Base-by-base conservation (phyloP, 2,888 invertebrate genomes). In the Omphaloscelis lunosa region DNA sequence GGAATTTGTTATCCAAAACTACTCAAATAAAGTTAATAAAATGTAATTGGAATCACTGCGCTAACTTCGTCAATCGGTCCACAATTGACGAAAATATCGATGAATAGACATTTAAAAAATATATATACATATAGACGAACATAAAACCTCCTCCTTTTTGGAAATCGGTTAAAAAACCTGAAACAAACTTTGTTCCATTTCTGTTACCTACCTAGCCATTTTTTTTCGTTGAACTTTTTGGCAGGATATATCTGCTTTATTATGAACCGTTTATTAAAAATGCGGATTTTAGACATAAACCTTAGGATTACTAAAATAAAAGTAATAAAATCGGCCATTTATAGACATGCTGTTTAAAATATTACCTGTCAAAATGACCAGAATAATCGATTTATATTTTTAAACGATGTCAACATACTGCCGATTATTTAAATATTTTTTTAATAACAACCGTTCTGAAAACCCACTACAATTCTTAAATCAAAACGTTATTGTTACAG, bases 311-410 rank as follows among this genome's bases (percentile, higher is more conserved):
- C 12, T 76, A 17, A 69, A 72, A 76, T 75, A 62, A 62, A 74
- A 51, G 58, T 70, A 59, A 86, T 86, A 84, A 84, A 86, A 75
- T 63, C 81, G 58, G 29, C 73, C 72, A 78, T 78, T 75, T 61
- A 75, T 65, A 77, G 82, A 70, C 61, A 53, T 69, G 29, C 58
- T 73, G 51, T 59, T 27, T 68, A 77, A 79, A 73, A 78, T 85
- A 80, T 61, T n/a, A 77, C 66, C 69, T 65, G 45, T 68, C 59
- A 41, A 56, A 77, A 77, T 53, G 71, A 77, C 29, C 58, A 39
- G 11, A 69, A 65, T 68, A 75, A 78, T 77, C 62, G 45, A 81
- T 81, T 83, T 68, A 41, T 62, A 59, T 72, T 74, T 75, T 58
- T 34, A 70, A 72, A 67, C n/a, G 56, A 65, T 69, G 17, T 27